phyloP scores from a whole-genome alignment of 92 coral and sea anemone genomes.

The Montipora capitata region DNA sequence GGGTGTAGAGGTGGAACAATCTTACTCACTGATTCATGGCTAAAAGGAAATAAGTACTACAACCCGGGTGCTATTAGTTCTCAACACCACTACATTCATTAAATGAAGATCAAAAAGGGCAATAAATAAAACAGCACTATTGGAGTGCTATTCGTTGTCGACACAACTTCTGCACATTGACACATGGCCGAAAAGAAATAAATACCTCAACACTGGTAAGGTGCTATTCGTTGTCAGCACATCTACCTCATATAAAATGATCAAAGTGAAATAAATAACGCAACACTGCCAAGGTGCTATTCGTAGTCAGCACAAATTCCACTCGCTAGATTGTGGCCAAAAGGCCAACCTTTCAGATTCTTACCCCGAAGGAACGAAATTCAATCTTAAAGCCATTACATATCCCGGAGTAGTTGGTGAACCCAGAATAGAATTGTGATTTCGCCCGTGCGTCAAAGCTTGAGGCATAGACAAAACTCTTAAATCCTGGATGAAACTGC shows the following conservation, averaged over 20 bases:
- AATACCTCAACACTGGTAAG: too few species aligned
- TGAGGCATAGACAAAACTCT: slow-evolving; percentile 5
- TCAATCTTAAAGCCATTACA: not conserved
- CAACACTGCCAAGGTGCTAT: too few species aligned
- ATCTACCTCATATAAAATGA: too few species aligned
- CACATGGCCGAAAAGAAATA: too few species aligned
- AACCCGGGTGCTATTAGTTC: slow-evolving; percentile 24
- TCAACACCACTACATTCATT: not conserved
- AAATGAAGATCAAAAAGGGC: not conserved
- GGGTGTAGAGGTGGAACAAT: not conserved
- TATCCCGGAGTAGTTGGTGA: too few species aligned
- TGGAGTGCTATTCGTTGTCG: slow-evolving; percentile 17
- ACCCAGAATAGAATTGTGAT: slow-evolving; percentile 13
- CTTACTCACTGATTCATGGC: too few species aligned
- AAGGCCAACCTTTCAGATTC: too few species aligned
- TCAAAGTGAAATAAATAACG: too few species aligned
- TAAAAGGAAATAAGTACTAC: slow-evolving; percentile 6
- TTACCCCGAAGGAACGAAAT: not conserved
- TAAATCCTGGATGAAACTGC: slow-evolving; percentile 20
- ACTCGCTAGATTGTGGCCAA: too few species aligned
- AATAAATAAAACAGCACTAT: not conserved
- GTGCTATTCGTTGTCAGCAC: too few species aligned
- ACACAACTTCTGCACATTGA: not conserved
- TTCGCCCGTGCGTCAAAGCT: not conserved
- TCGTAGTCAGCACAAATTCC: too few species aligned